phyloP scores from a whole-genome alignment of 1,140 invertebrate species.

The Chironomus striatipennis region DNA sequence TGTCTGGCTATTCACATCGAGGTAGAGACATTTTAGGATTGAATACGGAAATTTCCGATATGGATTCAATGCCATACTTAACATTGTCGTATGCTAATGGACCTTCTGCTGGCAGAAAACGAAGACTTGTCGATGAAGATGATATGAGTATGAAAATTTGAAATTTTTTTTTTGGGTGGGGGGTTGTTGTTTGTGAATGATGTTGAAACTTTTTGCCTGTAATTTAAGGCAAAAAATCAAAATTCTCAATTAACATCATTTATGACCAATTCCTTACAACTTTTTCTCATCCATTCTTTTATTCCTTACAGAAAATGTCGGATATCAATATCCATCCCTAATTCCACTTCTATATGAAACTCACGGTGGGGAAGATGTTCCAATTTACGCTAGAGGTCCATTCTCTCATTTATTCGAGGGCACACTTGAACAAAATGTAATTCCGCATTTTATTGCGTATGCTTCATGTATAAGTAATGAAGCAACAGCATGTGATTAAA shows the following conservation, averaged over 20 bases:
- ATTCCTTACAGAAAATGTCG: constrained; percentile 34
- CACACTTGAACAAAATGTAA: constrained; percentile 69
- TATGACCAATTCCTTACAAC: not conserved
- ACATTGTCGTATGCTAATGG: constrained; percentile 71
- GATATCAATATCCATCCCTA: constrained; percentile 44
- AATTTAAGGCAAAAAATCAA: no score
- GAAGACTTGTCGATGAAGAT: not conserved
- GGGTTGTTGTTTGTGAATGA: no score
- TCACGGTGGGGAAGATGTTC: constrained; percentile 62
- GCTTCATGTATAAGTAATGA: constrained; percentile 48
- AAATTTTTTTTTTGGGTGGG: no score
- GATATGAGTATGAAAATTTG: not conserved
- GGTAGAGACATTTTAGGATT: constrained; percentile 58
- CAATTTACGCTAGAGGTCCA: constrained; percentile 54
- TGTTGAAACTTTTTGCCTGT: no score
- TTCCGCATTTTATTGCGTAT: constrained; percentile 64
- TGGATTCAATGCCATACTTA: constrained; percentile 59
- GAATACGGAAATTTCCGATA: constrained; percentile 37
- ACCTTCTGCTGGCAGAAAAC: constrained; percentile 32
- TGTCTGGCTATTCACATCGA: constrained; percentile 58
- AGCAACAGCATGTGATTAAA: not conserved
- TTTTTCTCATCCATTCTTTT: not conserved
- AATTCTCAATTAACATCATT: no score
- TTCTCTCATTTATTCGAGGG: constrained; percentile 64
- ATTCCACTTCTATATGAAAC: constrained; percentile 48